Conservation (phyloP, 2,888 invertebrate species). For the Cephus sareptanus region DNA sequence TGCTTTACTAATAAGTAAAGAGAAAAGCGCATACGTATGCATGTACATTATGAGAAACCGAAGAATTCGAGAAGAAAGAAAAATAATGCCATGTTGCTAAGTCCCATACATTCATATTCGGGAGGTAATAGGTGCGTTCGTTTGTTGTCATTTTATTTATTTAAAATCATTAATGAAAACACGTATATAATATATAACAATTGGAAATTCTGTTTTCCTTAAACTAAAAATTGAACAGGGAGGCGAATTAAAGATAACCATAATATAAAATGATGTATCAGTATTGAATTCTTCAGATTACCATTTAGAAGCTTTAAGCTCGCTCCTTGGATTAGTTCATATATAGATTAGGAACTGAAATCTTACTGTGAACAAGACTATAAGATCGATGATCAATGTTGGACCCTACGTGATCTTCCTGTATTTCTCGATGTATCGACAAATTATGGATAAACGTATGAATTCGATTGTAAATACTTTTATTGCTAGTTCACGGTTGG, state of each 20-base stretch:
- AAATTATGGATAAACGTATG: not conserved
- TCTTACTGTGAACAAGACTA: not conserved
- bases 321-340: not conserved
- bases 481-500: not conserved
- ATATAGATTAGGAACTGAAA: conserved; percentile 3
- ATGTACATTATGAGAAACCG: too few species aligned
- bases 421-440: not conserved
- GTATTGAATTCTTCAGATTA: not conserved
- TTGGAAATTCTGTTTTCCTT: conserved; percentile 1
- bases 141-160: conserved; percentile 5
- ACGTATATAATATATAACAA: conserved; percentile 9
- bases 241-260: not conserved
- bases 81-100: too few species aligned
- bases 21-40: too few species aligned
- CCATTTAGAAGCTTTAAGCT: not conserved
- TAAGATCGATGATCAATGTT: not conserved
- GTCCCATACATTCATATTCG: too few species aligned
- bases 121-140: too few species aligned
- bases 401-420: conserved; percentile 1
- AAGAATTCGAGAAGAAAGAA: too few species aligned
- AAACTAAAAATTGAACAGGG: not conserved
- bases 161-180: conserved; percentile 6
- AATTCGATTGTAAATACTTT: not conserved
- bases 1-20: too few species aligned
- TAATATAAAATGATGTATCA: not conserved